Base-by-base conservation (phyloP, 2,113 vertebrate species). In the Centrocercus urophasianus region DNA sequence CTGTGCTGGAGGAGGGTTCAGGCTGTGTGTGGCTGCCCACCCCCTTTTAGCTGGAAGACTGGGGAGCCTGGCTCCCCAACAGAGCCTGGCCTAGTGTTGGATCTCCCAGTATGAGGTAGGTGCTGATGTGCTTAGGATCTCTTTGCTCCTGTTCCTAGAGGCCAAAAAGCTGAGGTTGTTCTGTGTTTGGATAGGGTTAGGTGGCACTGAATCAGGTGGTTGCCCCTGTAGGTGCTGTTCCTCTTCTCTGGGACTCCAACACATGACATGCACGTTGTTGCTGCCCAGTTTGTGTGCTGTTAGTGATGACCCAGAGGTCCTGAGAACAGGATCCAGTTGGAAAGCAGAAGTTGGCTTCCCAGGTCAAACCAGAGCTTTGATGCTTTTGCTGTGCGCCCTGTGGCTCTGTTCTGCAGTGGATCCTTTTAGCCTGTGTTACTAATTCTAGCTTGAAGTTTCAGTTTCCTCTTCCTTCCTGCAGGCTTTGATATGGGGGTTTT, bases 101-200 rank as follows among this genome's bases (percentile, higher is more conserved):
- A 38, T 18, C 20, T 92, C 59, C 22, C 11, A 36, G 8, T 28
- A 9, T 1, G 1, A 60, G 24, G 25, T 32, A 34, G 38, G 8
- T 64, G 56, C 28, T 64, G 38, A 17, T 47, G 21, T 20, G 47
- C 2, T 81, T 63, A 50, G 38, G 19, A 12, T 54, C 17, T 0
- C 0, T 70, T 70, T 88, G 42, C 6, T 83, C 45, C 28, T 56
- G 32, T 27, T 0, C 1, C 3, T 56, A 0, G 0, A 64, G 61
- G 16, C 16, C 40, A 27, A 66, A 43, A 15, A 12, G 45, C 40
- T 1, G 3, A 82, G 25, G 7, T 43, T 78, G 42, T 6, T 8
- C 34, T 84, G 2, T 45, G 8, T 64, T 60, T 84, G 42, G 13
- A 3, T 70, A 52, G 4, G 47, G 40, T 73, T 63, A 40, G 5